Percentiles rank a stretch among this genome's conserved stretches.
Evolutionary conservation across 2,888 invertebrate genomes (phyloP).

Genomic region (Trisateles emortualis): DNA sequence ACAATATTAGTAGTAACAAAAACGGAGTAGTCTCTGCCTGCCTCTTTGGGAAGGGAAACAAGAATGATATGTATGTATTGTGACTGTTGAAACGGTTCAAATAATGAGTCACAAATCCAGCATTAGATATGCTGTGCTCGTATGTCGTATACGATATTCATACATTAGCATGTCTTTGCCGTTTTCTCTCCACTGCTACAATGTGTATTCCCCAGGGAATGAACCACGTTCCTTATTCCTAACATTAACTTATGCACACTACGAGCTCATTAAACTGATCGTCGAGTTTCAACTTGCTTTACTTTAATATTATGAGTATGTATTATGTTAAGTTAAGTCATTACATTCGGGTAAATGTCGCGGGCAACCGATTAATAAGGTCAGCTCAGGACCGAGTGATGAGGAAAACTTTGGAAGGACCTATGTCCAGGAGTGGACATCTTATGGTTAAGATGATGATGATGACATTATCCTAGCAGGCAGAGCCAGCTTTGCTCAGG

Average conservation of each 20-base stretch:
- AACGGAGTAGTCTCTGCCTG: too few relatives aligned
- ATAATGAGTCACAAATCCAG: neutral
- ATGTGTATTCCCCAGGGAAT: constrained; percentile 1
- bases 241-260: neutral
- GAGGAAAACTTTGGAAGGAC: too few relatives aligned
- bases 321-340: neutral
- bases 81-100: too few relatives aligned
- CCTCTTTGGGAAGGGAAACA: too few relatives aligned
- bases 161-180: constrained; percentile 4
- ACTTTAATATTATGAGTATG: neutral
- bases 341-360: neutral
- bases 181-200: neutral
- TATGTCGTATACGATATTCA: neutral
- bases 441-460: too few relatives aligned
- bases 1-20: too few relatives aligned
- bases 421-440: too few relatives aligned
- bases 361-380: too few relatives aligned
- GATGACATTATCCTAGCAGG: too few relatives aligned
- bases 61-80: too few relatives aligned
- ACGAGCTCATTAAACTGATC: neutral
- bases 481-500: too few relatives aligned
- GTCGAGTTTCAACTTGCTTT: neutral
- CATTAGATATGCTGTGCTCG: neutral
- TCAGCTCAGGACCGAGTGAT: too few relatives aligned
- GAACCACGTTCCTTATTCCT: constrained; percentile 2